Base-by-base conservation (phyloP, 2,797 vertebrate genomes). In the Hippocampus kuda region DNA sequence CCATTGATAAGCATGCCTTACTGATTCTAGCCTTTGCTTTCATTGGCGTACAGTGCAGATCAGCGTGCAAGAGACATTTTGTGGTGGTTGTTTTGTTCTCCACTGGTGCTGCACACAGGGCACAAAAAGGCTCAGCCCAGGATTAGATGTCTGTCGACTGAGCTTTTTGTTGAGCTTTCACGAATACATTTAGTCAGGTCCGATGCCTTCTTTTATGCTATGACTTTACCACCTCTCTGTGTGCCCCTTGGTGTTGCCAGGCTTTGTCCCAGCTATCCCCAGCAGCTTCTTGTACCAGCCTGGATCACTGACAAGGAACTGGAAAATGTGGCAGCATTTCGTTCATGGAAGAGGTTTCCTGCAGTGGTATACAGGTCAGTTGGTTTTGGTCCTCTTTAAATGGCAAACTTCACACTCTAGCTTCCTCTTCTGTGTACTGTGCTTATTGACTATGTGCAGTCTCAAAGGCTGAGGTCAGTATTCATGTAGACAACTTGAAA, bases 251-350 rank as follows among this genome's bases (percentile, higher is more conserved):
- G 63, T 62, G 42, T 70, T 75, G n/a, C 0, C 87, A 99, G 97
- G 88, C 91, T 99, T 27, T 98, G 97, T 84, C 92, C 94, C 70
- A 97, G 96, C 83, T 99, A 99, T 78, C 96, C 97, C 27, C 95
- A 98, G 88, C 95, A 95, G 73, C 92, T 99, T 79, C 91, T 99
- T 66, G 95, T 99, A 70, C 97, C 97, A 3, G 96, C 94, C 72
- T 97, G 95, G 95, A 97, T 99, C 89, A 98, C 96, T 0, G 96
- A 99, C 83, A 97, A 97, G 82, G 96, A 98, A 84, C 89, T 99
- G 74, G 97, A 98, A 83, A 98, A 94, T 2, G 97, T 99, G 81
- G 93, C 94, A 1, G 91, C 93, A 77, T 99, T 99, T 88, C 93
- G 97, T 34, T 96, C 97, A 74, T 98, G 95, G 96, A 98, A 99